Evolutionary conservation across 2,797 vertebrate genomes (phyloP), one percentile per base, ranked within the genome.

Genomic region (Hafferia zeledoni): DNA sequence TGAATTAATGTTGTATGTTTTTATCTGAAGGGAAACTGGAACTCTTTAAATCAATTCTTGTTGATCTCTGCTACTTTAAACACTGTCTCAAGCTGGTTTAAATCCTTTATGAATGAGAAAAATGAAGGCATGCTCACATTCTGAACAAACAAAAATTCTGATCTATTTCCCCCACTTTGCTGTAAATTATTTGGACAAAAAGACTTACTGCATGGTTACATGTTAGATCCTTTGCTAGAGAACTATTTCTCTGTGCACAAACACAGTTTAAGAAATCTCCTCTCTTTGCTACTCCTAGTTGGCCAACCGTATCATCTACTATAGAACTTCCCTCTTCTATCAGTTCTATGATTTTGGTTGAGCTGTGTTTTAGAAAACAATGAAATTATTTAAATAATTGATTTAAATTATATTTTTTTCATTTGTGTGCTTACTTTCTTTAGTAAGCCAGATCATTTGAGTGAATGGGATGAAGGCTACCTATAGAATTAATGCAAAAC

Each of bases 141-240:
- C 46, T 68, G 27, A 68, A 39, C 30, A 52, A 80, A 84, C 9
- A 52, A 28, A 55, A n/a, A 6, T 39, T 78, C 39, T 68, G 28
- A 33, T 56, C 18, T 47, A 47, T 28, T 94, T 86, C 14, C 79
- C 4, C 35, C 30, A 41, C 16, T 80, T 83, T 46, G 19, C n/a
- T 5, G 28, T 74, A 44, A 61, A 63, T 59, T 3, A 25, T 39
- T 55, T 77, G 41, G 17, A 37, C n/a, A 60, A 17, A 90, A 83
- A 80, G 30, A 59, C 2, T 4, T 67, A 30, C 28, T 63, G 6
- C 4, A 12, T 0, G 0, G 5, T 63, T 85, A n/a, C 14, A 17
- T 5, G 11, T 64, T 31, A 65, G 7, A n/a, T 80, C 5, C 18
- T 88, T 57, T 53, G 69, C 6, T n/a, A 74, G 17, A 77, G 52